Evolutionary conservation across 2,888 invertebrate genomes (phyloP), one percentile per base, ranked within the genome.

Genomic region (Julus scandinavius): DNA sequence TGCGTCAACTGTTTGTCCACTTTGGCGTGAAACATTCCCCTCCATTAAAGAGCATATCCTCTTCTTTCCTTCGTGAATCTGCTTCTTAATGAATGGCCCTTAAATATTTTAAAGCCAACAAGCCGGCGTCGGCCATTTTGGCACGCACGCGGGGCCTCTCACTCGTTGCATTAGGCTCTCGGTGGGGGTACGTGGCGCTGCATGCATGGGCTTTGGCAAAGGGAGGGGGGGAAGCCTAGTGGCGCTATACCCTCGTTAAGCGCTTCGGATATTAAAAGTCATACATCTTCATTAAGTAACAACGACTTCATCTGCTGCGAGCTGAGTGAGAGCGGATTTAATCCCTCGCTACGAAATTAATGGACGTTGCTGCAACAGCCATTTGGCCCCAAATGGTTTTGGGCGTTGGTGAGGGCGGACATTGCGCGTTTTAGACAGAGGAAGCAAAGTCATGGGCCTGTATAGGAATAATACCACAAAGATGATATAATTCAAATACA

Each of bases 251-350:
- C 29, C 38, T 41, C 83, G 83, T 83, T 83, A 83, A 83, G 83
- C 83, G 83, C 38, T 83, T 83, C 83, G 83, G 83, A 83, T 83
- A 83, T 83, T 83, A 83, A 83, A 83, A 83, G 83, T 40, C 83
- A 83, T 83, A 83, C 83, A 83, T 83, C 83, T 83, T 83, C 83
- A 83, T 83, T 83, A 83, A 83, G 83, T 58, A 15, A 83, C 41
- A 41, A 41, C 83, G 38, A 41, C 83, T 83, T 83, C 83, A 83
- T 83, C 20, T 83, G 13, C 38, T 13, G 38, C 38, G 83, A 83
- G 41, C 83, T 3, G 41, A 83, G 83, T 29, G 83, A 83, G 29
- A 83, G 83, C 20, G 38, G 13, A 20, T 83, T 83, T 83, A 38
- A 83, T 83, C 83, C 83, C 13, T 15, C 29, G 83, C 83, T 40